Conservation (phyloP, 2,888 invertebrate species). For the Cotesia congregata region DNA sequence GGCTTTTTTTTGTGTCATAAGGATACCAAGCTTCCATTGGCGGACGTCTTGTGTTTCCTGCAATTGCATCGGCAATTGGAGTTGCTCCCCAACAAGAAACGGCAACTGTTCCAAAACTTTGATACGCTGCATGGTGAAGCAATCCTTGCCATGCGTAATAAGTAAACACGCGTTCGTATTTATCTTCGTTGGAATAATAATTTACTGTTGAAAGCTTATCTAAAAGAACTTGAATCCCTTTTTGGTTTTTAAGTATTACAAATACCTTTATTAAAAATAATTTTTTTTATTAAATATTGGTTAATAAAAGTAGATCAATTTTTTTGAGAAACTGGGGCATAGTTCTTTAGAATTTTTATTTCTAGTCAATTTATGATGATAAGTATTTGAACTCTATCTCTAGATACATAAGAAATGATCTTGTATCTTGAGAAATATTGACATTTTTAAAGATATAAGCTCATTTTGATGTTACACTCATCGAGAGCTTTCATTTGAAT, state of each 20-base stretch:
- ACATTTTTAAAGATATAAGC: too few species aligned
- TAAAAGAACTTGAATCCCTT: conserved; percentile 51
- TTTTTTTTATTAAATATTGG: not conserved
- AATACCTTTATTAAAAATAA: conserved; percentile 42
- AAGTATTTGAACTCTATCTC: too few species aligned
- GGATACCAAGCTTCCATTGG: conserved; percentile 60
- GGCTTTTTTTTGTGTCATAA: conserved; percentile 51
- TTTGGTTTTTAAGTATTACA: conserved; percentile 45
- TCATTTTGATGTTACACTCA: too few species aligned
- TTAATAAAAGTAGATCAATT: too few species aligned
- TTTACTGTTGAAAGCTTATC: conserved; percentile 43
- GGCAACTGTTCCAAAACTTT: conserved; percentile 51
- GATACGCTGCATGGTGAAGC: conserved; percentile 56
- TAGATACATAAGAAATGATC: too few species aligned
- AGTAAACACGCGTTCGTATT: conserved; percentile 47
- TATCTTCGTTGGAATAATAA: conserved; percentile 51
- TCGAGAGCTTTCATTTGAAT: too few species aligned
- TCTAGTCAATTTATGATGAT: too few species aligned
- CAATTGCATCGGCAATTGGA: conserved; percentile 49
- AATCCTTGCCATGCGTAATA: conserved; percentile 57
- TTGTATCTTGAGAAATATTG: too few species aligned
- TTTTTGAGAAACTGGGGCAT: too few species aligned
- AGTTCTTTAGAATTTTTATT: too few species aligned
- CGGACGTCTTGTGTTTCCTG: conserved; percentile 47
- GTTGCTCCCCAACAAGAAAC: conserved; percentile 54